phyloP scores from a whole-genome alignment of 2,888 invertebrate species.

The Cristatella mucedo region DNA sequence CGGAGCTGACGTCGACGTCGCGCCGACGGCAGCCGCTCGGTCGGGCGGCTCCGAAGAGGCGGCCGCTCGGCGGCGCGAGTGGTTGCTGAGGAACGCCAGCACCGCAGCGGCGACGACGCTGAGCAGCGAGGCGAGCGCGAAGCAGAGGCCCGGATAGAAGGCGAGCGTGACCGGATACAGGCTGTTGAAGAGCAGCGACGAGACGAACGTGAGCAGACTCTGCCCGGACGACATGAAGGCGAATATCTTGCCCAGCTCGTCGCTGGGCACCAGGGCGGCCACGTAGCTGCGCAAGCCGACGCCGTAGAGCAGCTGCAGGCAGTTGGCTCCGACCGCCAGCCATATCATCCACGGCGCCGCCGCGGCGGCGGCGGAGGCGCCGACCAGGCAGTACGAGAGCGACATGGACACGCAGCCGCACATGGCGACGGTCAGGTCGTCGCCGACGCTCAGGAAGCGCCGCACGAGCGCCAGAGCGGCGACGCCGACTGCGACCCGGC shows the following conservation, averaged over 20 bases:
- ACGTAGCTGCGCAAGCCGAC: constrained; percentile 1
- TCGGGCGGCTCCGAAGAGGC: too few species aligned
- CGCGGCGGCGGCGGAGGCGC: background rate
- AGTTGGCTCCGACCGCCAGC: background rate
- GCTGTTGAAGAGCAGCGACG: background rate
- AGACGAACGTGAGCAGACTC: background rate
- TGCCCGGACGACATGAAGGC: background rate
- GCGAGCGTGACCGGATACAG: background rate
- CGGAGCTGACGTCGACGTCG: too few species aligned
- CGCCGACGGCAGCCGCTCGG: too few species aligned
- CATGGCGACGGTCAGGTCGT: background rate
- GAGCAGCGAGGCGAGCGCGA: background rate
- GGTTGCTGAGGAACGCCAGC: too few species aligned
- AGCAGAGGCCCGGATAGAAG: constrained; percentile 5
- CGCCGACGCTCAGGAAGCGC: background rate
- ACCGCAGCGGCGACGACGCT: background rate
- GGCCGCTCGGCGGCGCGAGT: too few species aligned
- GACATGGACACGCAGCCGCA: background rate
- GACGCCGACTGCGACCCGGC: background rate
- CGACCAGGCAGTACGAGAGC: background rate
- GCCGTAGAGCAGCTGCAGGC: too few species aligned
- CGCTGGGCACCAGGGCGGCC: background rate
- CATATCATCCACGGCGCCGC: background rate
- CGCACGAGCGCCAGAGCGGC: too few species aligned
- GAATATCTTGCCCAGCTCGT: background rate